Base-by-base conservation (phyloP, 1,140 invertebrate species). In the Drosophila watanabei region DNA sequence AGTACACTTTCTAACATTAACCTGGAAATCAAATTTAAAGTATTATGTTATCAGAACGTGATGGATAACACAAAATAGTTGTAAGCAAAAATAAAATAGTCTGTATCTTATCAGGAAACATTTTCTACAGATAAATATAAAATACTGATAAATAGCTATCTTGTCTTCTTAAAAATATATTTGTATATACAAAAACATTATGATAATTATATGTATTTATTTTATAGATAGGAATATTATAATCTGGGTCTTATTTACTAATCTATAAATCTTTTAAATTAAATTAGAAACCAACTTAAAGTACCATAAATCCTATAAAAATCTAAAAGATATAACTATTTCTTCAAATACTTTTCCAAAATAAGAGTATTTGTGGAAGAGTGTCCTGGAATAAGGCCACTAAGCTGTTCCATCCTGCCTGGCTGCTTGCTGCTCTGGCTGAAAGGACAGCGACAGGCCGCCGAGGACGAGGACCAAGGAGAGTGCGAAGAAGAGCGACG, bases 381-480 rank as follows among this genome's bases (percentile, higher is more conserved):
- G 71, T 30, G 18, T 73, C 32, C 20, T 9, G 0, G 0, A 9
- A 2, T 28, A 5, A 24, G 24, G 45, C 13, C 28, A 37, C 30
- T 54, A 68, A 68, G 68, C 35, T 33, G 43, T 51, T 61, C 30
- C 52, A 52, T 75, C 61, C 46, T 58, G 57, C 54, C 79, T 78
- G 57, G 76, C 76, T 79, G 75, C 76, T 79, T 63, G 76, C 57
- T 78, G 60, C 33, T 76, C 57, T 41, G 65, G 56, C 71, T 79
- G 77, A 73, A 79, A 79, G 77, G 77, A 79, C 77, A 79, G 77
- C 75, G 77, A 80, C 78, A 80, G 77, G 78, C 76, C 78, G 78
- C 77, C 66, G 75, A 79, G 77, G 68, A 80, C 75, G 75, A 79
- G 64, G 65, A 63, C 76, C 46, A 61, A 51, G 73, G 58, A 49